These are phyloP conservation scores for Drosophila arizonae DNA, from an alignment of 1,140 invertebrate genomes.

Conservation along the genomic window DNA sequence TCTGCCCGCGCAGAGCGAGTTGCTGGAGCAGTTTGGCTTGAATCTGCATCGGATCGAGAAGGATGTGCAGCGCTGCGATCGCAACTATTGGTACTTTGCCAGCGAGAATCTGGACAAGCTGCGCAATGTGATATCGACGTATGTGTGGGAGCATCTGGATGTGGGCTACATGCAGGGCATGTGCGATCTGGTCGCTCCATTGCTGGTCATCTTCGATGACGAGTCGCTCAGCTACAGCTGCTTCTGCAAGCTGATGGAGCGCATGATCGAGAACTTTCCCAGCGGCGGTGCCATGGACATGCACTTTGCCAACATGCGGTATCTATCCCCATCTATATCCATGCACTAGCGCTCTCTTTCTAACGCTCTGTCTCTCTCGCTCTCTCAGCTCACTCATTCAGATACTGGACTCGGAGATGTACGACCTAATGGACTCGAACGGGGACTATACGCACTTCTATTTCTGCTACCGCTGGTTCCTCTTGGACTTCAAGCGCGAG, in stretches of 20 bases:
- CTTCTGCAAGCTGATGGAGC: constrained; percentile 94
- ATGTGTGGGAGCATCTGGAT: constrained; percentile 97
- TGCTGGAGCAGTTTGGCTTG: constrained; percentile 93
- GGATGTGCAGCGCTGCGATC: constrained; percentile 96
- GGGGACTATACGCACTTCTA: constrained; percentile 98
- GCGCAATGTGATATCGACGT: constrained; percentile 98
- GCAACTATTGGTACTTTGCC: constrained; percentile 96
- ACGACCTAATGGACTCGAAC: constrained; percentile 96
- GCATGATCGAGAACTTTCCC: constrained; percentile 96
- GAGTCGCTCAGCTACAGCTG: constrained; percentile 96
- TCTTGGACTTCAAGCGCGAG: constrained; percentile 90
- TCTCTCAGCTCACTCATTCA: constrained; percentile 87
- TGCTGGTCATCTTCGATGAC: constrained; percentile 96
- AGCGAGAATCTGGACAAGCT: constrained; percentile 95
- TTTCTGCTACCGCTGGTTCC: constrained; percentile 97
- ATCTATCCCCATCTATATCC: constrained; percentile 43
- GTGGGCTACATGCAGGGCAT: constrained; percentile 96
- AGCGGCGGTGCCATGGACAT: constrained; percentile 96
- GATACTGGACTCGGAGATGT: constrained; percentile 96
- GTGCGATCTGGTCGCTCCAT: constrained; percentile 96
- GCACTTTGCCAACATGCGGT: constrained; percentile 97
- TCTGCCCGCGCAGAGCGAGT: constrained; percentile 86
- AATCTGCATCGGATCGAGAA: constrained; percentile 98
- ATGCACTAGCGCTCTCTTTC: constrained; percentile 6
- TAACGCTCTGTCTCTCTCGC: background rate